Evolutionary conservation across 2,797 vertebrate genomes (phyloP).

Genomic region (Poecilia velifera): DNA sequence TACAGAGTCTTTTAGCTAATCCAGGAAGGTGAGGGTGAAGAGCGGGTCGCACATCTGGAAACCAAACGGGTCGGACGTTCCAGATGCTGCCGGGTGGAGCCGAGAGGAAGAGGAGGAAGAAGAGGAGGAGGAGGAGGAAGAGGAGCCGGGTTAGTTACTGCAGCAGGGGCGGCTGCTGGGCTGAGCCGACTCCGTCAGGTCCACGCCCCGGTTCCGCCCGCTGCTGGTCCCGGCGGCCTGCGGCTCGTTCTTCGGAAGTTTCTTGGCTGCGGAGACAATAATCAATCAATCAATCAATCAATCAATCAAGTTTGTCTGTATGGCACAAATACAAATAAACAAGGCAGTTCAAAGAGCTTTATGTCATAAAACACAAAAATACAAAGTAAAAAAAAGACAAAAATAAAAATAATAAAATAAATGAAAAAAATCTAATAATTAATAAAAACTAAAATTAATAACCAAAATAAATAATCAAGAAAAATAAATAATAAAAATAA

Average conservation of each 20-base stretch:
- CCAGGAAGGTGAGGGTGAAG: constrained; percentile 85
- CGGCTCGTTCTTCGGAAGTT: constrained; percentile 96
- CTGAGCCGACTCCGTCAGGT: constrained; percentile 94
- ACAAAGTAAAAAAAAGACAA: too few relatives aligned
- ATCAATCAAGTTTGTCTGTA: too few relatives aligned
- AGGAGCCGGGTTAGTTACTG: constrained; percentile 87
- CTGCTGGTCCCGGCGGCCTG: constrained; percentile 86
- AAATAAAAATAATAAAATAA: too few relatives aligned
- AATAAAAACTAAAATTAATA: too few relatives aligned
- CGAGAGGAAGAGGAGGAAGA: constrained; percentile 8
- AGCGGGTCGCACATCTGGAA: constrained; percentile 70
- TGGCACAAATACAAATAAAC: too few relatives aligned
- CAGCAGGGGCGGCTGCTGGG: constrained; percentile 93
- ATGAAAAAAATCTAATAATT: too few relatives aligned
- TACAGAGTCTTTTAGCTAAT: constrained; percentile 92
- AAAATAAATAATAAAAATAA: too few relatives aligned
- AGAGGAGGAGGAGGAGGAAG: neutral
- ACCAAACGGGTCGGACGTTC: constrained; percentile 81
- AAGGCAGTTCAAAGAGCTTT: too few relatives aligned
- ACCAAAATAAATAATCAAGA: too few relatives aligned
- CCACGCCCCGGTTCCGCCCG: constrained; percentile 91
- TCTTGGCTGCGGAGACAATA: constrained; percentile 87
- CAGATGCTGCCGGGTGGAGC: constrained; percentile 85
- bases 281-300: too few relatives aligned
- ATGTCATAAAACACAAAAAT: too few relatives aligned